Evolutionary conservation across 2,797 vertebrate species (phyloP).

Genomic region (Lacerta agilis): DNA sequence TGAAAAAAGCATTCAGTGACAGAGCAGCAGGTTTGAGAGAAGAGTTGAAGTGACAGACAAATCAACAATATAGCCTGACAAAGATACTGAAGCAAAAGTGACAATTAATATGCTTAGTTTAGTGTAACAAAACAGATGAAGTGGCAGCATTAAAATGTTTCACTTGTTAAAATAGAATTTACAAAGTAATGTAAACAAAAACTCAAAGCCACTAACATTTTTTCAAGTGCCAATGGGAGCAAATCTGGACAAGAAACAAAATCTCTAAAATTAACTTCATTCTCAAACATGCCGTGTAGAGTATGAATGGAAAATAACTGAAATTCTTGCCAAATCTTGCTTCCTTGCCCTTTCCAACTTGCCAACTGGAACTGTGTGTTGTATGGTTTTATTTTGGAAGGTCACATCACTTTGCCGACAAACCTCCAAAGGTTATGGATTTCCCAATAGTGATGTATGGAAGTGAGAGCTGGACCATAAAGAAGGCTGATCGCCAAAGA

Average conservation of each 20-base stretch:
- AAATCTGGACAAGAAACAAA: not conserved
- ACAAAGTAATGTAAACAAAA: not conserved
- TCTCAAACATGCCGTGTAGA: not conserved
- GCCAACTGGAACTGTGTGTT: not conserved
- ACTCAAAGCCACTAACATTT: not conserved
- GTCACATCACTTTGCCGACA: not conserved
- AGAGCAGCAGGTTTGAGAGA: not conserved
- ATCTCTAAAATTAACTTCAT: not conserved
- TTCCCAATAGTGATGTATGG: too few species aligned
- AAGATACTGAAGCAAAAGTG: not conserved
- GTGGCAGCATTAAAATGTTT: not conserved
- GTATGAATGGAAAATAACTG: not conserved
- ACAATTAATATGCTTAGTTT: not conserved
- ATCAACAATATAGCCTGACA: not conserved
- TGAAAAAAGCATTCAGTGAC: not conserved
- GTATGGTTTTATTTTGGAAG: not conserved
- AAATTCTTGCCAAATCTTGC: not conserved
- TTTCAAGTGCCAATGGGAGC: not conserved
- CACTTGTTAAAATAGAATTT: not conserved
- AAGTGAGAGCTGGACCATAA: too few species aligned
- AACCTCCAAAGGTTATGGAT: too few species aligned
- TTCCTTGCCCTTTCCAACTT: not conserved
- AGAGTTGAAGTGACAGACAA: not conserved
- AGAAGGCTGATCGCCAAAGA: too few species aligned
- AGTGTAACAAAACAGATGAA: not conserved